These are phyloP conservation scores for Erynnis tages DNA, from an alignment of 2,888 invertebrate species.

Conservation along the genomic window DNA sequence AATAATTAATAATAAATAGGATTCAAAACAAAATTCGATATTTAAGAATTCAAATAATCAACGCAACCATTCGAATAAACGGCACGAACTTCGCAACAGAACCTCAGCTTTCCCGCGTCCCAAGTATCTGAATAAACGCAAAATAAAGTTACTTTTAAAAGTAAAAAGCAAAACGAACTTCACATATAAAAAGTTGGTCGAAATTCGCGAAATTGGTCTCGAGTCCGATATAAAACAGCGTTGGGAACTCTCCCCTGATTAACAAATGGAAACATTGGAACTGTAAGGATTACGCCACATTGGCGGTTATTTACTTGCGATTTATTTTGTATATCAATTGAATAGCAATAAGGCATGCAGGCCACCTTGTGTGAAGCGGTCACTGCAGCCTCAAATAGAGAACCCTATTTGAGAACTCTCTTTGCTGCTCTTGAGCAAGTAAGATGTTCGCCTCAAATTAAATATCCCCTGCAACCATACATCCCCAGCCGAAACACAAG, in stretches of 20 bases:
- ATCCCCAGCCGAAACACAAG: no score
- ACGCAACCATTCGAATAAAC: slow-evolving; percentile 15
- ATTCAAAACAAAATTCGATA: background rate
- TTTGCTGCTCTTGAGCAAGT: no score
- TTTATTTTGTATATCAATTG: no score
- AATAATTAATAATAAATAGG: background rate
- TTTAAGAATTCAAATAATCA: slow-evolving; percentile 13
- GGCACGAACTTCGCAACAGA: slow-evolving; percentile 3
- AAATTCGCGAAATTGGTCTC: slow-evolving; percentile 25
- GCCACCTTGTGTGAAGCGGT: no score
- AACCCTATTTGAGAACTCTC: no score
- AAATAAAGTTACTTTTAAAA: no score
- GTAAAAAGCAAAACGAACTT: slow-evolving; percentile 26
- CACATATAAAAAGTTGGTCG: slow-evolving; percentile 23
- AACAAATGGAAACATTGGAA: slow-evolving; percentile 21
- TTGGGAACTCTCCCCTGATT: slow-evolving; percentile 19
- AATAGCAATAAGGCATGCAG: no score
- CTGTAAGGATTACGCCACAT: background rate
- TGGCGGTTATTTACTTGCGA: no score
- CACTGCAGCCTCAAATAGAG: no score
- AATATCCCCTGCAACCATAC: no score
- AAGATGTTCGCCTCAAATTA: no score
- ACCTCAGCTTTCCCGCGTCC: background rate
- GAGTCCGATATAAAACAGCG: slow-evolving; percentile 24
- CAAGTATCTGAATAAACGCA: slow-evolving; percentile 20